Base-by-base conservation (phyloP, 2,888 invertebrate species). In the Periphyllus acericola region DNA sequence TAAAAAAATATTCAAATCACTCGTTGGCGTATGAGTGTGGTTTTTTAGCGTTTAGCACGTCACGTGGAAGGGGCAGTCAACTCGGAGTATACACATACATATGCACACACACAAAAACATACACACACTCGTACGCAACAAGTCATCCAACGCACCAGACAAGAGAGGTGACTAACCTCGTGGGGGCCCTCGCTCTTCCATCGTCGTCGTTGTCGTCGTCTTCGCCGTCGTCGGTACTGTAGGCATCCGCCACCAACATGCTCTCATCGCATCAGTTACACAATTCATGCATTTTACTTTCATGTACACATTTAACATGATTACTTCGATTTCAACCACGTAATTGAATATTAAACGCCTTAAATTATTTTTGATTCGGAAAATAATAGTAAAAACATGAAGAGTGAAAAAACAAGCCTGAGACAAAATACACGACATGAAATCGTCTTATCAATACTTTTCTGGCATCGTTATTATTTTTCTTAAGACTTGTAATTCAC, bases 181-280 rank as follows among this genome's bases (percentile, higher is more conserved):
- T 87, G 81, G 87, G 79, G 87, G 87, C 87, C 86, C 81, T 87
- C 80, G 87, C 46, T 86, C 79, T 86, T 86, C 80, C 55, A 46
- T 55, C 79, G 84, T 89, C 89, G 90, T 90, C 92, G 91, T n/a
- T 29, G 29, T 21, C 66, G 32, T 40, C 66, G 81, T n/a, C n/a
- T n/a, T n/a, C n/a, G 29, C 68, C 40, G 36, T 68, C n/a, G 40
- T 34, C 74, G 74, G 60, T 32, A 29, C 11, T n/a, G n/a, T n/a
- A 60, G 36, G 55, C 34, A 40, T 75, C 83, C 75, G 40, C 83
- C 19, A 36, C 11, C 71, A 19, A 32, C 72, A 72, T 25, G 52
- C 40, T 74, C 79, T 66, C 78, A 14, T 14, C n/a, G 36, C 9
- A 75, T 19, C 34, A 25, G 55, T 72, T 55, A 55, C 52, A 74